phyloP scores from a whole-genome alignment of 2,888 invertebrate species.

The Epistrophella euchroma region DNA sequence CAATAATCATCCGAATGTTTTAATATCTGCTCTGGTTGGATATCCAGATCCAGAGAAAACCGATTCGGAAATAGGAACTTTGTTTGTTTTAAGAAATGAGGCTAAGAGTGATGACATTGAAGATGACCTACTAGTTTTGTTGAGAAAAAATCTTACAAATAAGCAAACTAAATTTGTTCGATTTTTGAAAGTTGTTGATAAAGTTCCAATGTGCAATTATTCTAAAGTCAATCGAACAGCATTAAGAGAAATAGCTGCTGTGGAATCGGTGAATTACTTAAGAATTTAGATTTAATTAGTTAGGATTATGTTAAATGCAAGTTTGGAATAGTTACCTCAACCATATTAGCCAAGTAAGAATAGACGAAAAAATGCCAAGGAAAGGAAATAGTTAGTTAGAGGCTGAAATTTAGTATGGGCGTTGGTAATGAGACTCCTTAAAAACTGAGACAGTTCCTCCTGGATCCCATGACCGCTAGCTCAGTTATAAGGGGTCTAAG shows the following conservation, averaged over 20 bases:
- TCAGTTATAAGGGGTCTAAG: no score
- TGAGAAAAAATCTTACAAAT: not conserved
- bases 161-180: conserved; percentile 33
- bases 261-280: not conserved
- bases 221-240: conserved; percentile 1
- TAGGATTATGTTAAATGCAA: no score
- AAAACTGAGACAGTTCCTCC: no score
- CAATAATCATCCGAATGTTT: conserved; percentile 48
- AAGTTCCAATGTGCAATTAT: conserved; percentile 8
- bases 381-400: no score
- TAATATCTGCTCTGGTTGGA: conserved; percentile 60
- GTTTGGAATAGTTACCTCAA: no score
- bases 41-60: conserved; percentile 12
- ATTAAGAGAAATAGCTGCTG: not conserved
- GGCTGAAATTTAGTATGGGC: no score
- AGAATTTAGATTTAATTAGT: not conserved
- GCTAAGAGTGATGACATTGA: not conserved
- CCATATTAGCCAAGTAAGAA: no score
- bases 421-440: no score
- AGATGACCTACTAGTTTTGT: conserved; percentile 25
- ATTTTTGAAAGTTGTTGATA: conserved; percentile 4
- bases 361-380: no score
- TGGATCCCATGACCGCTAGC: no score
- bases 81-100: conserved; percentile 54
- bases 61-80: conserved; percentile 50